Evolutionary conservation across 1,140 invertebrate genomes (phyloP).

Genomic region (Aphis gossypii): DNA sequence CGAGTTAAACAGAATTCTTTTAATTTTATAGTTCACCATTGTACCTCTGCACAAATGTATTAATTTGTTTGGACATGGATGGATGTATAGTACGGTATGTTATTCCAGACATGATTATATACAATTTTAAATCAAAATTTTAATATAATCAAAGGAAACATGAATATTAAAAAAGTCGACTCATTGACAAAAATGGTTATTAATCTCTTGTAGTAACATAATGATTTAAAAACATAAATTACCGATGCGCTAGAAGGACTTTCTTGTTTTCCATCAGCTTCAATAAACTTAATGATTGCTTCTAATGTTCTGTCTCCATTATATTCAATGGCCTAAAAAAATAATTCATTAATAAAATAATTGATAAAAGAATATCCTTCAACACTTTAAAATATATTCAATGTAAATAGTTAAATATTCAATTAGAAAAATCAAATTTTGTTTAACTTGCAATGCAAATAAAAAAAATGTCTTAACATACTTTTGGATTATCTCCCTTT

Average conservation of each 20-base stretch:
- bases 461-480: not conserved
- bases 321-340: conserved; percentile 82
- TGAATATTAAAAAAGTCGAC: not conserved
- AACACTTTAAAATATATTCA: not conserved
- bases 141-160: not conserved
- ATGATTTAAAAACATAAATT: not conserved
- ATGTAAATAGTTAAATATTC: not conserved
- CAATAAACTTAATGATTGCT: conserved; percentile 90
- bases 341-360: conserved; percentile 58
- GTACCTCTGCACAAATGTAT: too few relatives aligned
- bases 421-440: not conserved
- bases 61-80: too few relatives aligned
- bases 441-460: not conserved
- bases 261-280: conserved; percentile 76
- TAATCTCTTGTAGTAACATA: not conserved
- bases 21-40: too few relatives aligned
- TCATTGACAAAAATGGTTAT: not conserved
- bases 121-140: not conserved
- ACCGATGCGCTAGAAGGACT: conserved; percentile 65
- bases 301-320: conserved; percentile 94
- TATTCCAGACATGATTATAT: not conserved
- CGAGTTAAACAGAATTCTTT: not conserved
- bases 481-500: conserved; percentile 68
- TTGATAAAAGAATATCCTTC: not conserved
- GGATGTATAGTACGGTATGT: too few relatives aligned